Base-by-base conservation (phyloP, 2,113 vertebrate species). In the Melanocharis versteri region DNA sequence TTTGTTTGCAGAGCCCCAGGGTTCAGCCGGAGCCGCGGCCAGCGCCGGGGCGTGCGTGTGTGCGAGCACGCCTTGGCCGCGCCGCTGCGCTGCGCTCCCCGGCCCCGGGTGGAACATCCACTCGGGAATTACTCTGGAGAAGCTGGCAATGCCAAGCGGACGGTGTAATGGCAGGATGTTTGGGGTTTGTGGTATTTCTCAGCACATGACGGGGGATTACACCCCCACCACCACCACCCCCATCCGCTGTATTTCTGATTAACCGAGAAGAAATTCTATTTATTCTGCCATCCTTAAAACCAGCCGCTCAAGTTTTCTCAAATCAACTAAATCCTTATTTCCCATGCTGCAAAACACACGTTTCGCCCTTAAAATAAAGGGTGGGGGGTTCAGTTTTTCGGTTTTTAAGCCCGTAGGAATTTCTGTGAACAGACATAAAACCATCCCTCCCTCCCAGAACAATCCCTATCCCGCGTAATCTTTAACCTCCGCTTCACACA, bases 381-480 rank as follows among this genome's bases (percentile, higher is more conserved):
- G 3, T 0, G 4, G 7, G 8, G 15, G 19, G 11, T 1, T 81
- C 15, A 10, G 3, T 15, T 53, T 37, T 33, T 77, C 8, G 9
- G 7, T 22, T 69, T 33, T 82, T 30, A 61, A 72, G 48, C 71
- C 44, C 2, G 7, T 21, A 60, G 37, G 26, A 80, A 94, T 64
- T 62, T 70, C 26, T 31, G 15, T 1, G 44, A 66, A 39, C 16
- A 33, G 35, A 45, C 35, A 31, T 4, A 47, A 83, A 71, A 26
- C 44, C 45, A 26, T 17, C 42, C 16, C 19, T 58, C 39, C 31
- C 54, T 72, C 27, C 31, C 61, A 72, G 65, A 61, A 60, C 33
- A 87, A 84, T 62, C 81, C 57, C 44, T 39, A 30, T 48, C 40
- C 91, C 40, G 5, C 14, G 45, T 24, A 40, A 87, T 54, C 82